Percentiles rank a stretch among this genome's conserved stretches.
Evolutionary conservation across 2,113 vertebrate species (phyloP).

Genomic region (Geococcyx californianus): DNA sequence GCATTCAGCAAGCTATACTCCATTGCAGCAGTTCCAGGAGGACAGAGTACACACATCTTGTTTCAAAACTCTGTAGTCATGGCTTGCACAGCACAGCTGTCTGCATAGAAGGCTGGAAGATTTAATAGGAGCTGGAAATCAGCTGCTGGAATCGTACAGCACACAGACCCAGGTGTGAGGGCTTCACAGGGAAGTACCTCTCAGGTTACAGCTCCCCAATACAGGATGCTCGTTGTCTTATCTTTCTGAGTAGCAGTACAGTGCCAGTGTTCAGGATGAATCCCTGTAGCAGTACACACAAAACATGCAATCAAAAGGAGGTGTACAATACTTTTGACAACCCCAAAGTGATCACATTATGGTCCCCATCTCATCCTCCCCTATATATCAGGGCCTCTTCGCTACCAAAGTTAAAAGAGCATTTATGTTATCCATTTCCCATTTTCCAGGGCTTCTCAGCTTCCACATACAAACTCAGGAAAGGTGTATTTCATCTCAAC

Average conservation of each 20-base stretch:
- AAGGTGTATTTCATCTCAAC: neutral
- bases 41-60: neutral
- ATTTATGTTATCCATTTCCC: neutral
- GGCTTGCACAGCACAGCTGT: neutral
- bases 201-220: neutral
- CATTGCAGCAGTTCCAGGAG: neutral
- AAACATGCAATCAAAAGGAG: neutral
- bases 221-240: no score
- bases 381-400: neutral
- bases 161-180: neutral
- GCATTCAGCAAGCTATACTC: neutral
- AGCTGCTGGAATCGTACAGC: neutral
- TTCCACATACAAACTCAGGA: neutral
- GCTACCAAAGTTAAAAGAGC: neutral
- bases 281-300: accelerated
- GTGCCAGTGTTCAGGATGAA: neutral
- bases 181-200: neutral
- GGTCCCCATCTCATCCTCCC: neutral
- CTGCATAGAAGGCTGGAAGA: neutral
- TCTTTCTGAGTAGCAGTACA: neutral
- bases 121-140: neutral
- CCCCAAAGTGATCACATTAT: neutral
- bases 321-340: accelerated
- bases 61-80: neutral
- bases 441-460: no score